Evolutionary conservation across 1,140 invertebrate genomes (phyloP).

Genomic region (Ceratina japonica): DNA sequence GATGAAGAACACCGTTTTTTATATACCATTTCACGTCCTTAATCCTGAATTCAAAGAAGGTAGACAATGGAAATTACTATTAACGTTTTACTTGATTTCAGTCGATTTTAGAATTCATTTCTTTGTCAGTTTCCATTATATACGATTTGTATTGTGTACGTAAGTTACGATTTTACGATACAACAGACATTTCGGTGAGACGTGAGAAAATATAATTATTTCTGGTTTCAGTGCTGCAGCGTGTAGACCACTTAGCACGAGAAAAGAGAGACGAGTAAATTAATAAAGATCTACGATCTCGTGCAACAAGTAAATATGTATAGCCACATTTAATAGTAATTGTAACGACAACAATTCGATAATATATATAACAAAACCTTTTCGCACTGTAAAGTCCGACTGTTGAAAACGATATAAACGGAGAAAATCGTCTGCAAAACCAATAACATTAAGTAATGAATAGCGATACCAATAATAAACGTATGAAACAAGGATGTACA

Average conservation of each 20-base stretch:
- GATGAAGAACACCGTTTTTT: conserved; percentile 82
- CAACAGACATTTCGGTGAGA: too few species aligned
- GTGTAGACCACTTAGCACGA: too few species aligned
- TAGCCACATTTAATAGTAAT: conserved; percentile 24
- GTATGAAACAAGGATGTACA: background rate
- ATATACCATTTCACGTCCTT: conserved; percentile 82
- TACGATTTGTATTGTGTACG: too few species aligned
- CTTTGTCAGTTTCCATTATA: too few species aligned
- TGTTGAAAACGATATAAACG: conserved; percentile 78
- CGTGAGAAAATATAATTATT: too few species aligned
- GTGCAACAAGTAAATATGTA: background rate
- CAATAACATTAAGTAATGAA: conserved; percentile 43
- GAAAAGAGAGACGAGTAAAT: background rate
- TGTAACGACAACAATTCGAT: conserved; percentile 24
- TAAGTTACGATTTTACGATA: too few species aligned
- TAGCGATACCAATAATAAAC: conserved; percentile 30
- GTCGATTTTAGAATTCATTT: conserved; percentile 18
- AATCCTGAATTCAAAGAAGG: conserved; percentile 62
- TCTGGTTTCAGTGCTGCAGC: too few species aligned
- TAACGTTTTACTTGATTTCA: conserved; percentile 5
- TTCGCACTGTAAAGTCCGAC: conserved; percentile 73
- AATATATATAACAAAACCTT: conserved; percentile 69
- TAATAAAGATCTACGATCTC: conserved; percentile 4
- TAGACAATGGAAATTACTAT: conserved; percentile 1
- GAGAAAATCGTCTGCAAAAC: conserved; percentile 74